Evolutionary conservation across 2,113 vertebrate genomes (phyloP).

Genomic region (Thermophis baileyi): DNA sequence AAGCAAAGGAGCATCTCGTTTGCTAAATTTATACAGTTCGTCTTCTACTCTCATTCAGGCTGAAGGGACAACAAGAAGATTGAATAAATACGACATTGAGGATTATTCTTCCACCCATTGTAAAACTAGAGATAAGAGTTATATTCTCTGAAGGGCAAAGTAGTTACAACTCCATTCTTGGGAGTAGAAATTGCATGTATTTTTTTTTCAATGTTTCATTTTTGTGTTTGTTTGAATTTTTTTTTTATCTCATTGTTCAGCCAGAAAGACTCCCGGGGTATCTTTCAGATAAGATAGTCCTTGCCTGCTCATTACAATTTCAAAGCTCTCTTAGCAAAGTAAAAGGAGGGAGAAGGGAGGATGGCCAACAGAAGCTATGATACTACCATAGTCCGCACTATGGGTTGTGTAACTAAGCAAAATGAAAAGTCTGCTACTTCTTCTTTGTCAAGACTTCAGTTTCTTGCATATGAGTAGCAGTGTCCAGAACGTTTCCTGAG

Average conservation of each 20-base stretch:
- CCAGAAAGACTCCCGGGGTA: background rate
- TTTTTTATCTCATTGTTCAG: background rate
- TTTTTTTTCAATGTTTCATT: background rate
- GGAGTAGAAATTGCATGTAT: background rate
- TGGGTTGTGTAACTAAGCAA: background rate
- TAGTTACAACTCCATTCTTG: background rate
- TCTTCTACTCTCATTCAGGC: background rate
- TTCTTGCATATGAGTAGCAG: background rate
- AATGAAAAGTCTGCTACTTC: background rate
- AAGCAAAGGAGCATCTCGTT: background rate
- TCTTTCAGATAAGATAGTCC: background rate
- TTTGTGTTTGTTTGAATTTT: background rate
- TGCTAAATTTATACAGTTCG: background rate
- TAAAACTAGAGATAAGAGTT: background rate
- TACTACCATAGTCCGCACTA: background rate
- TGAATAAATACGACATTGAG: background rate
- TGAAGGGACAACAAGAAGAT: background rate
- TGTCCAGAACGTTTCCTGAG: background rate
- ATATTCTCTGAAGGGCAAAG: background rate
- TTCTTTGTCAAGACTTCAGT: background rate
- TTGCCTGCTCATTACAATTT: background rate
- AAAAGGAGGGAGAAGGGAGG: background rate
- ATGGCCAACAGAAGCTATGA: background rate
- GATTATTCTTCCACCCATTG: background rate
- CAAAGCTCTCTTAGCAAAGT: background rate